Evolutionary conservation across 2,888 invertebrate genomes (phyloP), one percentile per base, ranked within the genome.

Genomic region (Lycophotia porphyrea): DNA sequence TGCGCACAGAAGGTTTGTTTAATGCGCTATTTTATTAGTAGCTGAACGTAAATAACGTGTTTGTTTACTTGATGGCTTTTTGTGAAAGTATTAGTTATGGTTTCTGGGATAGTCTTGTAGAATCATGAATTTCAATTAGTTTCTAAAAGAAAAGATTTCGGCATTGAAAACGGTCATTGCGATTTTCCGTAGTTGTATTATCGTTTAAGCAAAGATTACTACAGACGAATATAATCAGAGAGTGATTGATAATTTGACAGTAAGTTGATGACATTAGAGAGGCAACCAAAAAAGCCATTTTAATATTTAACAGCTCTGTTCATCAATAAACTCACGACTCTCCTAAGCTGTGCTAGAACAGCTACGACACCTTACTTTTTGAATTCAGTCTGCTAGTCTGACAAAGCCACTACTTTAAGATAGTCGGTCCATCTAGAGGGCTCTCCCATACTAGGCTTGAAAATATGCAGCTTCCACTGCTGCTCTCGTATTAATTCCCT

Each of bases 21-120:
- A 88, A 90, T 88, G 85, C 86, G 80, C 84, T 87, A 90, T 91
- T 91, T 74, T 90, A 90, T 90, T 87, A 87, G 85, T 85, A 89
- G 52, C 24, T 34, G 8, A 78, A 74, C 31, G 39, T 80, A 76
- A 75, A 64, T 63, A 66, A 67, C 31, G 13, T 36, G 63, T 68
- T 76, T 69, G n/a, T 70, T 71, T 63, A 69, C 55, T 63, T 27
- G 4, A 11, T 15, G 15, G 13, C 13, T 70, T 44, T 58, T 27
- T 47, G 11, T 49, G 1, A 21, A 18, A 39, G 5, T 13, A 9
- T 34, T 44, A 36, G 11, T 21, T 64, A 36, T 44, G 27, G 21
- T 27, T 27, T 24, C 11, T 21, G 27, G 3, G 7, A 61, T 47
- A 55, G 21, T 34, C 13, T 42, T 49, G 5, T 34, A 31, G 15